These are phyloP conservation scores for Brenthis hecate DNA, from an alignment of 2,888 invertebrate genomes.

Conservation along the genomic window DNA sequence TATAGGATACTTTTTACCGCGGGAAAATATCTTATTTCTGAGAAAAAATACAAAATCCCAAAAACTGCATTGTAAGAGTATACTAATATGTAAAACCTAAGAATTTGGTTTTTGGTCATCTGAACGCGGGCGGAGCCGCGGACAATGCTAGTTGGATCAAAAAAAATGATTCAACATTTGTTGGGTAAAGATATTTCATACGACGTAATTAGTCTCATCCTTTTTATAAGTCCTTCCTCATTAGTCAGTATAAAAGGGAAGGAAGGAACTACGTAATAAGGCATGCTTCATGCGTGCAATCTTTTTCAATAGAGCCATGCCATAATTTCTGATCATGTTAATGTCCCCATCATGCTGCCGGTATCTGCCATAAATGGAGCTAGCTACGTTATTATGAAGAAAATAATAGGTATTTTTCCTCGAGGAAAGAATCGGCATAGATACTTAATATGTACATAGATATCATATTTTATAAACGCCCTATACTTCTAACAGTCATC, in stretches of 20 bases:
- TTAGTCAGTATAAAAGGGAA: slow-evolving; percentile 45
- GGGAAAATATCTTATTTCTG: too few species aligned
- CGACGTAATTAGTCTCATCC: slow-evolving; percentile 36
- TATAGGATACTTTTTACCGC: too few species aligned
- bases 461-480: background rate
- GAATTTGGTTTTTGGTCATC: too few species aligned
- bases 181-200: slow-evolving; percentile 27
- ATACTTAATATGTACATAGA: background rate
- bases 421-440: background rate
- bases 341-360: slow-evolving; percentile 47
- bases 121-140: too few species aligned
- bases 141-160: slow-evolving; percentile 30
- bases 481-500: background rate
- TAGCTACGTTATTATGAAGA: slow-evolving; percentile 43
- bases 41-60: too few species aligned
- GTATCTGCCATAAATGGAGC: slow-evolving; percentile 43
- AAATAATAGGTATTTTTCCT: slow-evolving; percentile 42
- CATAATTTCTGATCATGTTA: slow-evolving; percentile 58
- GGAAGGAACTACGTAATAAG: slow-evolving; percentile 55
- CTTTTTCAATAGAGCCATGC: slow-evolving; percentile 49
- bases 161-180: slow-evolving; percentile 18
- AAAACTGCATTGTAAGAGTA: too few species aligned
- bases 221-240: slow-evolving; percentile 38
- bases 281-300: slow-evolving; percentile 50
- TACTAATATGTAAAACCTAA: too few species aligned